Evolutionary conservation across 2,888 invertebrate species (phyloP).

Genomic region (Melanargia galathea): DNA sequence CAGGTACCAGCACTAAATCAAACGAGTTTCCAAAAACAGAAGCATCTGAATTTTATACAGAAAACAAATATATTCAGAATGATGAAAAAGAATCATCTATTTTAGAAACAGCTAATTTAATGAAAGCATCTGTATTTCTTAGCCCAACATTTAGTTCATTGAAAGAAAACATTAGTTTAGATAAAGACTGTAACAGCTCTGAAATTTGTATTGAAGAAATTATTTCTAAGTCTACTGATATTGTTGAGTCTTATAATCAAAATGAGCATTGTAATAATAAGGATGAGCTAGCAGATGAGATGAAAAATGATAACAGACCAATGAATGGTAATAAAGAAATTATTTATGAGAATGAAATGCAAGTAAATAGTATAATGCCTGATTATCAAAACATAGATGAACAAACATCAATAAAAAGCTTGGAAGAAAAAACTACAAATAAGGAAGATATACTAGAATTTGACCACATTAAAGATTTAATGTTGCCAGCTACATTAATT

Average conservation of each 20-base stretch:
- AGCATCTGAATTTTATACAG: neutral
- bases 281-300: neutral
- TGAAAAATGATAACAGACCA: neutral
- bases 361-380: neutral
- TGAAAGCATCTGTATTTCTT: constrained; percentile 69
- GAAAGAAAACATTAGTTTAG: constrained; percentile 45
- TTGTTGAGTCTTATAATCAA: neutral
- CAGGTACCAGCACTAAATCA: constrained; percentile 4
- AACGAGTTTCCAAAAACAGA: neutral
- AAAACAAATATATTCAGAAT: constrained; percentile 19
- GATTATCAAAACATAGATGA: neutral
- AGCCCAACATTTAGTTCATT: constrained; percentile 66
- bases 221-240: neutral
- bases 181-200: constrained; percentile 28
- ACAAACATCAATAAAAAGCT: neutral
- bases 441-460: constrained; percentile 40
- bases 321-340: neutral
- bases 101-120: constrained; percentile 68
- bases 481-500: constrained; percentile 48
- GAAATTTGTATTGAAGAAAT: constrained; percentile 21
- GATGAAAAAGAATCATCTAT: constrained; percentile 54
- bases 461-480: constrained; percentile 52
- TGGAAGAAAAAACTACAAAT: constrained; percentile 22
- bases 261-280: neutral
- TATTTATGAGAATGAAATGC: neutral